Percentiles rank a stretch among this genome's conserved stretches.
phyloP scores from a whole-genome alignment of 1,140 invertebrate species.

The Sinella curviseta region DNA sequence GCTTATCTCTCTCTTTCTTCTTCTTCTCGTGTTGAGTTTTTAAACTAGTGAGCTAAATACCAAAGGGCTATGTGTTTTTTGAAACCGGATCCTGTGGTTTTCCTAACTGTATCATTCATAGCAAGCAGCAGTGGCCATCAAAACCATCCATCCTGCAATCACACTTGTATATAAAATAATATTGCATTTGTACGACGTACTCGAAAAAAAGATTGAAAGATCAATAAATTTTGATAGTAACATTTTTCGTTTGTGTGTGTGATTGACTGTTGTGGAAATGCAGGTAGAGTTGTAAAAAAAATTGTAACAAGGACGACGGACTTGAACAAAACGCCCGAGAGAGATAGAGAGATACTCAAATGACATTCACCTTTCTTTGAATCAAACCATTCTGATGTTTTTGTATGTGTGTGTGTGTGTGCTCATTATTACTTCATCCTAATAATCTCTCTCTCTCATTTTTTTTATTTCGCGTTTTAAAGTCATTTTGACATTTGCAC shows the following conservation, averaged over 20 bases:
- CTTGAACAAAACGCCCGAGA: not conserved
- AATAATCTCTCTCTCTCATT: not conserved
- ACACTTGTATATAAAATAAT: too few species aligned
- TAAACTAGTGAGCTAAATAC: constrained; percentile 7
- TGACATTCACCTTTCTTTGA: constrained; percentile 20
- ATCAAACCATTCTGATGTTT: not conserved
- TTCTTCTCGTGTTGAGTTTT: not conserved
- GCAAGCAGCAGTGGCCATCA: too few species aligned
- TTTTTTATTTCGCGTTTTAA: not conserved
- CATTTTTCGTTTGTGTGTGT: too few species aligned
- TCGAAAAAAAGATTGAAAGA: too few species aligned
- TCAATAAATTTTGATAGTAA: too few species aligned
- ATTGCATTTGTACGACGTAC: not conserved
- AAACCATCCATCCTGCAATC: not conserved
- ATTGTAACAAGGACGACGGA: constrained; percentile 5
- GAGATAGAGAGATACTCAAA: not conserved
- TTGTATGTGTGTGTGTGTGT: not conserved
- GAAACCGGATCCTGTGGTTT: constrained; percentile 24
- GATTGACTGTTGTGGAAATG: too few species aligned
- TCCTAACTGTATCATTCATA: constrained; percentile 14
- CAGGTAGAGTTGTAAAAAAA: too few species aligned
- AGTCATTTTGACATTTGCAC: not conserved
- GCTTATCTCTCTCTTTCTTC: not conserved
- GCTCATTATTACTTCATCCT: not conserved
- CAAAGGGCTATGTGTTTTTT: not conserved